Conservation (phyloP, 1,140 invertebrate genomes). For the Cephus cinctus region DNA sequence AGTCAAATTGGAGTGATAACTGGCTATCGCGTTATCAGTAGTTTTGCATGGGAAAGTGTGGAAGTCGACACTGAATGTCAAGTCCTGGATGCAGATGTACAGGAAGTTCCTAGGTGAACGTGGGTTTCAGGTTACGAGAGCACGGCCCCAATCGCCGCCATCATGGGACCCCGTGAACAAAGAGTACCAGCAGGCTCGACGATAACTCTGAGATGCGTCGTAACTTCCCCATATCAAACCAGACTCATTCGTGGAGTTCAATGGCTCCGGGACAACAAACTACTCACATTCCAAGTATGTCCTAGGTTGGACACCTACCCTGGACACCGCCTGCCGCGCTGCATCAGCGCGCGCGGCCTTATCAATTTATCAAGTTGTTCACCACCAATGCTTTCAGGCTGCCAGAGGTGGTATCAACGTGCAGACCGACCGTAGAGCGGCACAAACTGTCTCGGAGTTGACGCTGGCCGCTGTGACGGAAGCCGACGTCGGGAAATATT, state of each 20-base stretch:
- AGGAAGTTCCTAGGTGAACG: too few species aligned
- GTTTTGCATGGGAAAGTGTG: too few species aligned
- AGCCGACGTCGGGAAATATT: conserved; percentile 59
- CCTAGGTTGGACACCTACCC: too few species aligned
- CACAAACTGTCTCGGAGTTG: conserved; percentile 50
- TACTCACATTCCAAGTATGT: conserved; percentile 54
- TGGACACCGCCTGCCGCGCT: too few species aligned
- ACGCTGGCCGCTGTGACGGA: conserved; percentile 52
- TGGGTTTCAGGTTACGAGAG: conserved; percentile 51
- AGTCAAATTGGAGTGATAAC: too few species aligned
- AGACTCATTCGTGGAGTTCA: conserved; percentile 51
- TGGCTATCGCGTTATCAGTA: too few species aligned
- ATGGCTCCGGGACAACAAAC: conserved; percentile 54
- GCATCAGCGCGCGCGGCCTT: too few species aligned
- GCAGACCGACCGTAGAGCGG: conserved; percentile 53
- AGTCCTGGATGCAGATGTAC: too few species aligned
- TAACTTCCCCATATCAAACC: conserved; percentile 50
- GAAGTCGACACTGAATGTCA: too few species aligned
- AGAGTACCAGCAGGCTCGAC: conserved; percentile 50
- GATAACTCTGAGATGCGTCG: conserved; percentile 54
- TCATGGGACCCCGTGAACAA: conserved; percentile 53
- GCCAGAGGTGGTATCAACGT: conserved; percentile 54
- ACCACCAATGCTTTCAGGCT: too few species aligned
- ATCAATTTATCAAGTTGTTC: too few species aligned
- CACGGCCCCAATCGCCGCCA: conserved; percentile 49